phyloP scores from a whole-genome alignment of 2,888 invertebrate genomes.

The Nomada flava region DNA sequence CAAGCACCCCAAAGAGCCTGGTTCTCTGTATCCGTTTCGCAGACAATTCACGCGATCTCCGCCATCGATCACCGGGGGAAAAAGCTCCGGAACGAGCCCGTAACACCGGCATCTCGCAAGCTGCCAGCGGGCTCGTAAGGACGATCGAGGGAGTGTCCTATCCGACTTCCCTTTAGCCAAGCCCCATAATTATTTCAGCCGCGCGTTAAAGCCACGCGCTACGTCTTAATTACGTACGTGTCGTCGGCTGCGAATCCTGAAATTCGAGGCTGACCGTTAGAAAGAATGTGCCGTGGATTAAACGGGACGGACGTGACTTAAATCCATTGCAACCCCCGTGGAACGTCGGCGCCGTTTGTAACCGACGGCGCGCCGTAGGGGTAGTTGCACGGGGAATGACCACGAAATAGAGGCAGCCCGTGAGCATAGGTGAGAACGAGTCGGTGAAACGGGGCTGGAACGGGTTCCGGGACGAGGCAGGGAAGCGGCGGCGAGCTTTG shows the following conservation, averaged over 20 bases:
- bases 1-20: neutral
- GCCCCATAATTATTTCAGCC: constrained; percentile 49
- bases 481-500: neutral
- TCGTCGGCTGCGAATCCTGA: constrained; percentile 58
- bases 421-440: constrained; percentile 35
- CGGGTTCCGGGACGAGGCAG: constrained; percentile 10
- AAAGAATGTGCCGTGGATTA: constrained; percentile 70
- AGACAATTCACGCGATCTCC: constrained; percentile 11
- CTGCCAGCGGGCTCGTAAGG: neutral
- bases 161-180: constrained; percentile 4
- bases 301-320: constrained; percentile 69
- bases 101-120: neutral
- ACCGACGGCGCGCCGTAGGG: constrained; percentile 47
- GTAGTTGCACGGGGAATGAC: constrained; percentile 9
- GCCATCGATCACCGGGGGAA: constrained; percentile 2
- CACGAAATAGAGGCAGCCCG: constrained; percentile 36
- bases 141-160: neutral
- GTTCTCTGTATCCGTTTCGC: neutral
- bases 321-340: constrained; percentile 72
- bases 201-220: constrained; percentile 46
- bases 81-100: neutral
- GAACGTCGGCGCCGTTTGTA: constrained; percentile 71
- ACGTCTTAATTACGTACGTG: constrained; percentile 65
- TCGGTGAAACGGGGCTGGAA: neutral
- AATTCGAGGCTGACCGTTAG: constrained; percentile 36